Evolutionary conservation across 2,888 invertebrate species (phyloP).

Genomic region (Acronicta alni): DNA sequence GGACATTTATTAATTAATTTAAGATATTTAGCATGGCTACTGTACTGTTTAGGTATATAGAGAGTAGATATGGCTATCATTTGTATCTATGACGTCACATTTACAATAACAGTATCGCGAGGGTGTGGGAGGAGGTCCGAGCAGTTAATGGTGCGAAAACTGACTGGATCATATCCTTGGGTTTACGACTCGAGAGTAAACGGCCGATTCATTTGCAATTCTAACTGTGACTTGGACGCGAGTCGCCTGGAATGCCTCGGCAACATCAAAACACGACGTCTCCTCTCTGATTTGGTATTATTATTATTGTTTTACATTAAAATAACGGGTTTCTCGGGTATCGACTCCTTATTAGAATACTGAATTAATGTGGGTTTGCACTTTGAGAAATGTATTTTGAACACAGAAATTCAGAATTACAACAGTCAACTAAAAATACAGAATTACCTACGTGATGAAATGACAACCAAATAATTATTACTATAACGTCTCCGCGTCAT

Average conservation of each 20-base stretch:
- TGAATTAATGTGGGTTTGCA: slow-evolving; percentile 7
- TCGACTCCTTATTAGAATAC: slow-evolving; percentile 19
- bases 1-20: slow-evolving; percentile 16
- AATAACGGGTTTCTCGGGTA: slow-evolving; percentile 42
- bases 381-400: slow-evolving; percentile 6
- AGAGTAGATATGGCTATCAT: slow-evolving; percentile 21
- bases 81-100: slow-evolving; percentile 62
- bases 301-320: slow-evolving; percentile 47
- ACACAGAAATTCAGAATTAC: no score
- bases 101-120: slow-evolving; percentile 77
- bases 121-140: slow-evolving; percentile 80
- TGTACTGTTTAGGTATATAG: slow-evolving; percentile 9
- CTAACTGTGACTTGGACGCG: slow-evolving; percentile 82
- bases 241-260: slow-evolving; percentile 61
- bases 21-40: slow-evolving; percentile 5
- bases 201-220: slow-evolving; percentile 89
- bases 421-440: background rate
- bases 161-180: slow-evolving; percentile 88
- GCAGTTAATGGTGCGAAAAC: slow-evolving; percentile 88
- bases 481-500: slow-evolving; percentile 24
- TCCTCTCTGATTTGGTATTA: slow-evolving; percentile 52
- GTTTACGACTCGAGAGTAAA: slow-evolving; percentile 87
- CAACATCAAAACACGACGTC: slow-evolving; percentile 54
- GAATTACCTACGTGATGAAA: slow-evolving; percentile 21
- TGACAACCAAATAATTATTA: slow-evolving; percentile 13